Base-by-base conservation (phyloP, 2,797 vertebrate genomes). In the Phataginus tetradactyla region DNA sequence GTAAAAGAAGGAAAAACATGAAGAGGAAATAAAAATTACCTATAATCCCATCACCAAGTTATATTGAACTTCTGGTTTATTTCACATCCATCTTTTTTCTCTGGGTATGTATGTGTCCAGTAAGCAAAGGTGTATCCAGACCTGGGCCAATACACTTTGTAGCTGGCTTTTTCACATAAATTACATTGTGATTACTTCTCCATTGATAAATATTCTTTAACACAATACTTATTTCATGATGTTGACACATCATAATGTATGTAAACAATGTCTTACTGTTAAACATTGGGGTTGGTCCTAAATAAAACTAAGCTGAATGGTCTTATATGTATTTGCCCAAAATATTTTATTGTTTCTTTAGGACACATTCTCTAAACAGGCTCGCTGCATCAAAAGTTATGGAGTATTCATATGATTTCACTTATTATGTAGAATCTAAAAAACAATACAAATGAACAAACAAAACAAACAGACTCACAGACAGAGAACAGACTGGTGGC, bases 281-380 rank as follows among this genome's bases (percentile, higher is more conserved):
- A 96, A 90, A 95, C 25, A 78, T 0, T 61, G 18, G 14, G 0
- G 12, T n/a, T 45, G n/a, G 81, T 72, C 32, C 68, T 72, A 85
- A 91, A 55, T 51, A 78, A 86, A 83, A 71, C 27, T 53, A 61
- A 39, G 57, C 12, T 53, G 55, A 94, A 72, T 68, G 68, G 27
- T 4, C n/a, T 66, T 69, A 15, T 27, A 51, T 34, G 34, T 86
- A 77, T 51, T 39, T 55, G 53, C 68, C 23, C 21, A 64, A 90
- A 45, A 45, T 69, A 49, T 87, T 90, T 94, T 84, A 92, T 86
- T 66, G 39, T 64, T 69, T 95, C 15, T 71, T 91, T 34, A 66
- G 61, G 32, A 69, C 45, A 85, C 21, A 77, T n/a, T 77, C 34
- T 14, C 42, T 53, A 72, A 51, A 68, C 21, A 61, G 59, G 32